Conservation (phyloP, 2,113 vertebrate genomes). For the Planiliza haematocheilus region DNA sequence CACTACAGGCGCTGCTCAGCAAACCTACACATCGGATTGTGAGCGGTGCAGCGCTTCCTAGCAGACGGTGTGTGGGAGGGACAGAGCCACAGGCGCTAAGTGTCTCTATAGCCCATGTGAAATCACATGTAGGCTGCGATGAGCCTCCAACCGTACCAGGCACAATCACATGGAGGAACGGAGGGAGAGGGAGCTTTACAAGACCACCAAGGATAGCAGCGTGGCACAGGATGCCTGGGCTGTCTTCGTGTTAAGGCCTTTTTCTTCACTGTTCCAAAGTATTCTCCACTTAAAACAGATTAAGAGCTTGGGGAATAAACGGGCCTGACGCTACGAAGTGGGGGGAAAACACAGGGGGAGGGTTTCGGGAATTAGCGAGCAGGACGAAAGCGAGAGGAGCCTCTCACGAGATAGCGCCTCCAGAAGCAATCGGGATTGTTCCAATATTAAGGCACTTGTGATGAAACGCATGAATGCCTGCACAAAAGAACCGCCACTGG, state of each 20-base stretch:
- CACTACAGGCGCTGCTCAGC: conserved; percentile 73
- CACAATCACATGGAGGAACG: conserved; percentile 69
- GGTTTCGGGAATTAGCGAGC: conserved; percentile 67
- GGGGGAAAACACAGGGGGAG: conserved; percentile 66
- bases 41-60: conserved; percentile 61
- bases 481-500: conserved; percentile 44
- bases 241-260: conserved; percentile 65
- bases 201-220: conserved; percentile 80
- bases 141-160: conserved; percentile 76
- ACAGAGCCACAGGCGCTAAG: conserved; percentile 77
- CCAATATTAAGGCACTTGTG: conserved; percentile 65
- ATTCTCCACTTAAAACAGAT: conserved; percentile 83
- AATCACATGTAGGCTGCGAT: conserved; percentile 83
- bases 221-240: conserved; percentile 54
- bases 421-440: conserved; percentile 64
- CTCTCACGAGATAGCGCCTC: conserved; percentile 66
- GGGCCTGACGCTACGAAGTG: conserved; percentile 55
- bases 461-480: conserved; percentile 61
- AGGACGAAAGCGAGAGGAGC: conserved; percentile 62
- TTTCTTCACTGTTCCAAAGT: conserved; percentile 75
- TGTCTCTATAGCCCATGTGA: conserved; percentile 80
- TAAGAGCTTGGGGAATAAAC: conserved; percentile 78
- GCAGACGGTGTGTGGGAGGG: conserved; percentile 80
- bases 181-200: conserved; percentile 63
- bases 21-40: conserved; percentile 77